These are phyloP conservation scores for Zoanthus sociatus DNA, from an alignment of 92 coral and sea anemone genomes.

Conservation along the genomic window DNA sequence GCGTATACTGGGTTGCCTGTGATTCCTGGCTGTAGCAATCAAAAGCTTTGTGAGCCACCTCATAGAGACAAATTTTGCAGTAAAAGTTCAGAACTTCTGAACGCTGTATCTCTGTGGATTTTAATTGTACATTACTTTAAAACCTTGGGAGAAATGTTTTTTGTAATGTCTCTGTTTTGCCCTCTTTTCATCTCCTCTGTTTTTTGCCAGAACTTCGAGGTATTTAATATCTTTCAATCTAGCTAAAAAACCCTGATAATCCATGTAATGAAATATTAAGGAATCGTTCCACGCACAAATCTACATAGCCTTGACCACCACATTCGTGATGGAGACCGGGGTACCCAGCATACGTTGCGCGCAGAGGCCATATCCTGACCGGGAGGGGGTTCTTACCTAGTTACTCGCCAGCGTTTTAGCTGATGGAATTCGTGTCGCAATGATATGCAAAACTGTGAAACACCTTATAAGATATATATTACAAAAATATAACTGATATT, in stretches of 20 bases:
- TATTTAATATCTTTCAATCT: constrained; percentile 5
- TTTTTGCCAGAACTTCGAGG: constrained; percentile 1
- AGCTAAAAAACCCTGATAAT: constrained; percentile 8
- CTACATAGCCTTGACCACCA: background rate
- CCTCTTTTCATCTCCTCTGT: constrained; percentile 7
- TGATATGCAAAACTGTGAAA: background rate
- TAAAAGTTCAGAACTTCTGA: no score
- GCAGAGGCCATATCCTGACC: background rate
- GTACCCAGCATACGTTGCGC: constrained; percentile 9
- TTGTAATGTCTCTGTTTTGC: background rate
- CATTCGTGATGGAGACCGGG: background rate
- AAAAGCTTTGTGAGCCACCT: no score
- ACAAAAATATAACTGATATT: background rate
- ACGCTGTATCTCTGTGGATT: no score
- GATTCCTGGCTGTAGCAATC: no score
- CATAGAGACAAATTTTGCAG: no score
- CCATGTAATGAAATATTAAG: background rate
- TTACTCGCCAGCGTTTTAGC: background rate
- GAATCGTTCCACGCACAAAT: background rate
- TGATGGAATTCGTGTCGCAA: background rate
- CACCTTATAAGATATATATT: background rate
- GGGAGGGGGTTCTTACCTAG: background rate
- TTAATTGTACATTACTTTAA: no score
- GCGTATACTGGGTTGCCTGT: no score
- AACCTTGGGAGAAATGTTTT: no score